Evolutionary conservation across 2,113 vertebrate species (phyloP).

Genomic region (Datnioides undecimradiatus): DNA sequence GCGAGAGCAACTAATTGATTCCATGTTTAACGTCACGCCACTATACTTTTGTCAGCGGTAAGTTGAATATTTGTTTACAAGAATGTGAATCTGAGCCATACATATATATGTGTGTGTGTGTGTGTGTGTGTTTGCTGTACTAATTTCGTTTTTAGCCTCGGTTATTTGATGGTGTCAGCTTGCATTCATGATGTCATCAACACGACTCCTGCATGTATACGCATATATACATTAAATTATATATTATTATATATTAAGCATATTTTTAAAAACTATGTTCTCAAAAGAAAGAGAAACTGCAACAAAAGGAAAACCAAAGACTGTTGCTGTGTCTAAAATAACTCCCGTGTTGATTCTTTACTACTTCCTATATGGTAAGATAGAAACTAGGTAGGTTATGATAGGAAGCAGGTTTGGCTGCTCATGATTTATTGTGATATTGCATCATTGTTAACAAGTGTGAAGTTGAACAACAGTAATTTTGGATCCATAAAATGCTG

Average conservation of each 20-base stretch:
- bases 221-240: too few relatives aligned
- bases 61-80: background rate
- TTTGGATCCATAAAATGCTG: background rate
- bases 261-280: too few relatives aligned
- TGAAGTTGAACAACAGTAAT: background rate
- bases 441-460: background rate
- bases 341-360: background rate
- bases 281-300: background rate
- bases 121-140: slow-evolving; percentile 14
- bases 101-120: too few relatives aligned
- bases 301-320: background rate
- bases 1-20: slow-evolving; percentile 21
- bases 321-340: background rate
- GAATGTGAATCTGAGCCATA: background rate
- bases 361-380: background rate
- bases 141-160: background rate
- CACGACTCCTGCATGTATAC: too few relatives aligned
- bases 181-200: background rate
- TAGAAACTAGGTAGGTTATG: too few relatives aligned
- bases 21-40: background rate
- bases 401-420: too few relatives aligned
- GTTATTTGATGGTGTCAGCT: background rate
- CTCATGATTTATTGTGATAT: too few relatives aligned
- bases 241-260: too few relatives aligned
- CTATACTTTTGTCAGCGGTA: background rate